Percentiles rank a stretch among this genome's conserved stretches.
These are phyloP conservation scores for Rhinella marina DNA, from an alignment of 2,797 vertebrate genomes.

Conservation along the genomic window DNA sequence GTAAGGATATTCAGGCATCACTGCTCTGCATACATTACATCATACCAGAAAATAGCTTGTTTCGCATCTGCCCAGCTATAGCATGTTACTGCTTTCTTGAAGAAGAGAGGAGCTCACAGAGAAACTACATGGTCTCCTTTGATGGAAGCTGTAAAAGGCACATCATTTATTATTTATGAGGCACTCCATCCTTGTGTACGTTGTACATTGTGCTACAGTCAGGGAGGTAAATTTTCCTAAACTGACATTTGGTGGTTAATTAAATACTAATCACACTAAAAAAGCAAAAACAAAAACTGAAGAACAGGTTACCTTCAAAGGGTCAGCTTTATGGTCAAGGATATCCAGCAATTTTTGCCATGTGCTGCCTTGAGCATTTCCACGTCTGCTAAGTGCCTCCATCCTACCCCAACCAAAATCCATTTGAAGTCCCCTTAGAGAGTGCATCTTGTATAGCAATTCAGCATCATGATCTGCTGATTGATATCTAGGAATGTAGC, in stretches of 20 bases:
- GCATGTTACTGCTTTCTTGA: conserved; percentile 65
- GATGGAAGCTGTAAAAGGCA: conserved; percentile 70
- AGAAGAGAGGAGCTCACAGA: conserved; percentile 65
- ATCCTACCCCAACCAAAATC: background rate
- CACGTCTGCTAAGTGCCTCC: background rate
- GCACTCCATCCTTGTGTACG: conserved; percentile 47
- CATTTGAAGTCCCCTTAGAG: background rate
- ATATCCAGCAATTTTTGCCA: background rate
- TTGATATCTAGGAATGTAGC: background rate
- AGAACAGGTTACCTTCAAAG: background rate
- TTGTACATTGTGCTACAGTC: conserved; percentile 62
- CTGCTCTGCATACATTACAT: conserved; percentile 34
- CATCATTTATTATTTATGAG: conserved; percentile 74
- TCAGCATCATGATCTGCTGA: background rate
- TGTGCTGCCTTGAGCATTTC: background rate
- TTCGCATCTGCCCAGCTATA: conserved; percentile 67
- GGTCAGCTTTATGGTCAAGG: background rate
- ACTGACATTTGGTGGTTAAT: background rate
- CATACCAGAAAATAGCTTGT: conserved; percentile 52
- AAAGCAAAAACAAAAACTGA: background rate
- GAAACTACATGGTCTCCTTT: conserved; percentile 65
- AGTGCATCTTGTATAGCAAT: background rate
- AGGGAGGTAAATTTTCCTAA: conserved; percentile 47
- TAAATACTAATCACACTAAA: background rate
- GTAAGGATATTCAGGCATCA: conserved; percentile 61